A percentile compares a stretch with the other conserved stretches of the same genome.
Evolutionary conservation across 2,888 invertebrate genomes (phyloP).

Genomic region (Timema podura): DNA sequence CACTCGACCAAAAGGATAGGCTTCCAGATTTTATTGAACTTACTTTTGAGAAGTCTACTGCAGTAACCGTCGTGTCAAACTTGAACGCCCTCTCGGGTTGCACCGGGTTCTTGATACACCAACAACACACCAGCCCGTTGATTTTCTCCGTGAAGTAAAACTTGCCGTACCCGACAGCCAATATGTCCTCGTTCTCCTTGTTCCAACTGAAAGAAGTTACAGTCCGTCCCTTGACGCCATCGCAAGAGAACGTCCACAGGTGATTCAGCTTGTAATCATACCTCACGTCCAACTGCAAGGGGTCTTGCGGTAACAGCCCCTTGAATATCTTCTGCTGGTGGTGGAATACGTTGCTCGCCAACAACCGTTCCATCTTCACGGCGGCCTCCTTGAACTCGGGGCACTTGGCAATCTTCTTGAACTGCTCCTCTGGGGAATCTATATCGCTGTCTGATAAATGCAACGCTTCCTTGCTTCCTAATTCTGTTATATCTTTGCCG

Average conservation of each 20-base stretch:
- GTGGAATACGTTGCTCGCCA: constrained; percentile 63
- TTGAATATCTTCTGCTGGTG: constrained; percentile 66
- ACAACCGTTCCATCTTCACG: constrained; percentile 63
- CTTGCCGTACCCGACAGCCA: constrained; percentile 73
- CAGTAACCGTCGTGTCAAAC: constrained; percentile 62
- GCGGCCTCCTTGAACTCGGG: constrained; percentile 56
- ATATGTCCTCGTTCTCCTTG: constrained; percentile 60
- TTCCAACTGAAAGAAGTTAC: constrained; percentile 65
- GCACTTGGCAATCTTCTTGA: constrained; percentile 11
- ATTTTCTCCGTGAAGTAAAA: constrained; percentile 54
- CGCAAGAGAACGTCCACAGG: constrained; percentile 62
- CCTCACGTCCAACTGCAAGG: constrained; percentile 56
- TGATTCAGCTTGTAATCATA: constrained; percentile 62
- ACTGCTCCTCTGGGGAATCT: constrained; percentile 16
- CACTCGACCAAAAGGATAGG: no score
- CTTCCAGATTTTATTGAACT: background rate
- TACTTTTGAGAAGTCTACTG: constrained; percentile 61
- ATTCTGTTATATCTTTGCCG: no score
- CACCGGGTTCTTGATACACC: constrained; percentile 70
- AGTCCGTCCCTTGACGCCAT: constrained; percentile 51
- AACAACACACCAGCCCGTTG: constrained; percentile 65
- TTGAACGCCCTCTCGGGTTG: constrained; percentile 66
- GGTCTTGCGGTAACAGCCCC: constrained; percentile 49
- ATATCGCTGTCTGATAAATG: no score
- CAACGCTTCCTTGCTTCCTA: no score